Conservation (phyloP, 2,888 invertebrate species). For the Lagria hirta region DNA sequence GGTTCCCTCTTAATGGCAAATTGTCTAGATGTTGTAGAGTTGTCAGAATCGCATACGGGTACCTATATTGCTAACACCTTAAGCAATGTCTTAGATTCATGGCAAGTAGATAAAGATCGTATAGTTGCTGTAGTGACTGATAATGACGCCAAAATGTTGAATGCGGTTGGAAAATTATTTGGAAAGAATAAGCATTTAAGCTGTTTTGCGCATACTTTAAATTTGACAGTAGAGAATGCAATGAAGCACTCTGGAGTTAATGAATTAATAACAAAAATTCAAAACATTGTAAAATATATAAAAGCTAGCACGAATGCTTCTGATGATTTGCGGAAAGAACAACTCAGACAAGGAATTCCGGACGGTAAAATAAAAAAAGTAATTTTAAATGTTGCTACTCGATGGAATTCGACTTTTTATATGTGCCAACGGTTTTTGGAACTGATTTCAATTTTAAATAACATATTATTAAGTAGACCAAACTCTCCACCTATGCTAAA, state of each 20-base stretch:
- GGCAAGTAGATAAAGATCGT: too few species aligned
- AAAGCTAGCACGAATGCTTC: not conserved
- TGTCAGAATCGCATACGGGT: too few species aligned
- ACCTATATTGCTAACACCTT: too few species aligned
- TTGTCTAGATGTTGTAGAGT: too few species aligned
- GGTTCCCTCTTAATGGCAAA: too few species aligned
- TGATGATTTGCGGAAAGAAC: not conserved
- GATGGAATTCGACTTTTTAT: slow-evolving; percentile 39
- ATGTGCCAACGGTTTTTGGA: slow-evolving; percentile 42
- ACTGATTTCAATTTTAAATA: slow-evolving; percentile 33
- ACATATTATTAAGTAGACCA: slow-evolving; percentile 38
- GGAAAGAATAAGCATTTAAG: not conserved
- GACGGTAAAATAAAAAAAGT: too few species aligned
- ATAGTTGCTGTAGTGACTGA: too few species aligned
- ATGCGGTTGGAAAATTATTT: too few species aligned
- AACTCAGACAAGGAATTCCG: too few species aligned
- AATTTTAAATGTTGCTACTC: not conserved
- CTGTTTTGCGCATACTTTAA: slow-evolving; percentile 3
- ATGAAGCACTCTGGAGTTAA: not conserved
- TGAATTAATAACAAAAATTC: not conserved
- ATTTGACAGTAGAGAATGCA: not conserved
- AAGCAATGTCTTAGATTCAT: too few species aligned
- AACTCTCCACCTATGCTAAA: slow-evolving; percentile 40
- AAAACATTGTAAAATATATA: slow-evolving; percentile 1
- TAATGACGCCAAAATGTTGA: too few species aligned